A percentile compares a stretch with the other conserved stretches of the same genome.
phyloP scores from a whole-genome alignment of 2,888 invertebrate species.

The Herminia tarsipennalis region DNA sequence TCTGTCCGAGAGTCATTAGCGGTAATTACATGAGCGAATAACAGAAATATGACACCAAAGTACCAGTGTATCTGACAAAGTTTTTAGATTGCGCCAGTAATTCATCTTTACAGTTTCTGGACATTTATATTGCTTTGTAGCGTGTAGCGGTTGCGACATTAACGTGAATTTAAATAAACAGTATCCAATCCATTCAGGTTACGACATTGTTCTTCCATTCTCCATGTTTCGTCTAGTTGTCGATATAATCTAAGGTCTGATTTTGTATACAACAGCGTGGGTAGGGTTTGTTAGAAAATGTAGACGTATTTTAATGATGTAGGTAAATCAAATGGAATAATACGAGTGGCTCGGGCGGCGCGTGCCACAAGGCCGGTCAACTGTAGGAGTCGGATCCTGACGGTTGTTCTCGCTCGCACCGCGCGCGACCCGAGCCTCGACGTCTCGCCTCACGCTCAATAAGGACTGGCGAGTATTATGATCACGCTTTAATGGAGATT shows the following conservation, averaged over 20 bases:
- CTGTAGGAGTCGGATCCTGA: slow-evolving; percentile 68
- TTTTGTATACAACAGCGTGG: slow-evolving; percentile 43
- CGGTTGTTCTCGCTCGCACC: slow-evolving; percentile 63
- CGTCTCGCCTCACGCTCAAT: slow-evolving; percentile 50
- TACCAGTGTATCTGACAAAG: slow-evolving; percentile 36
- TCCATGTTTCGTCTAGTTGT: slow-evolving; percentile 34
- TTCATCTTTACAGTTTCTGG: slow-evolving; percentile 35
- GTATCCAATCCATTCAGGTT: slow-evolving; percentile 46
- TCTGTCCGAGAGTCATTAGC: slow-evolving; percentile 36
- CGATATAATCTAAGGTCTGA: slow-evolving; percentile 31
- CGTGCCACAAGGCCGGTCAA: slow-evolving; percentile 83
- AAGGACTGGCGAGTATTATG: slow-evolving; percentile 62
- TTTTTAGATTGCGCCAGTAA: slow-evolving; percentile 35
- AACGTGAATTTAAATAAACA: slow-evolving; percentile 47
- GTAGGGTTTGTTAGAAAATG: slow-evolving; percentile 45
- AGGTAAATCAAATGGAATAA: slow-evolving; percentile 72
- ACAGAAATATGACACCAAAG: slow-evolving; percentile 48
- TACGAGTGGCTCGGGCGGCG: slow-evolving; percentile 63
- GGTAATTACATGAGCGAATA: slow-evolving; percentile 45
- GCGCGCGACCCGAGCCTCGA: slow-evolving; percentile 23
- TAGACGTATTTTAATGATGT: slow-evolving; percentile 64
- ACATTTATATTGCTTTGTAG: slow-evolving; percentile 42
- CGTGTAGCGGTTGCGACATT: slow-evolving; percentile 40
- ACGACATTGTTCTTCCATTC: slow-evolving; percentile 54
- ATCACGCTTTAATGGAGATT: slow-evolving; percentile 62